These are phyloP conservation scores for Clarias batrachus DNA, from an alignment of 2,113 vertebrate genomes.

Conservation along the genomic window DNA sequence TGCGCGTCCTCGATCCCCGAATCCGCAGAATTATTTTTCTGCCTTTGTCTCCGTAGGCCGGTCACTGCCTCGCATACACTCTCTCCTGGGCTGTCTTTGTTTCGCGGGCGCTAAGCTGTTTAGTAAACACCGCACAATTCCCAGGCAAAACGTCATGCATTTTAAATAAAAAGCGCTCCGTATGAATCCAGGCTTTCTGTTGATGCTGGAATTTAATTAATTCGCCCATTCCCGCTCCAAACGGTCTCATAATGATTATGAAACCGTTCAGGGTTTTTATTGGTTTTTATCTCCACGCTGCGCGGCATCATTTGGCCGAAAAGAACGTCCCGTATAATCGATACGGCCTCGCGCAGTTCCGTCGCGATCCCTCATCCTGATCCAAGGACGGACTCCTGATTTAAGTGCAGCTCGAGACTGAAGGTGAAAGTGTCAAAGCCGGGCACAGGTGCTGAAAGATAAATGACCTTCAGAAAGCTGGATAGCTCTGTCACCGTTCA, in stretches of 20 bases:
- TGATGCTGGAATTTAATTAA: background rate
- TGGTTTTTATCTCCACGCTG: background rate
- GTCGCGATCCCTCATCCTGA: conserved; percentile 5
- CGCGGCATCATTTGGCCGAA: background rate
- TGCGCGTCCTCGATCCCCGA: conserved; percentile 44
- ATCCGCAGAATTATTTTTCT: conserved; percentile 38
- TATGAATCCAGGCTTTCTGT: background rate
- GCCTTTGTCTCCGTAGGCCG: conserved; percentile 52
- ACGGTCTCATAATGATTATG: conserved; percentile 5
- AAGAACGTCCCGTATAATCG: background rate
- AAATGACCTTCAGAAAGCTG: conserved; percentile 27
- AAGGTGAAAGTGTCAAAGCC: conserved; percentile 13
- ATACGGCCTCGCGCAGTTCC: background rate
- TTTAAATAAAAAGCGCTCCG: background rate
- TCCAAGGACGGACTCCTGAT: conserved; percentile 18
- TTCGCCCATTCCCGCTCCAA: background rate
- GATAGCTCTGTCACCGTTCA: conserved; percentile 20
- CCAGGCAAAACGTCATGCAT: conserved; percentile 23
- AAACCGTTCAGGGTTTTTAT: background rate
- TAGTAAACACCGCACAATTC: conserved; percentile 32
- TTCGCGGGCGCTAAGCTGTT: conserved; percentile 1
- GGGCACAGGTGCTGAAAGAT: conserved; percentile 14
- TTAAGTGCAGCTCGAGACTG: conserved; percentile 15
- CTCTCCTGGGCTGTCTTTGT: conserved; percentile 16
- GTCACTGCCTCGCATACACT: background rate